Evolutionary conservation across 2,888 invertebrate genomes (phyloP).

Genomic region (Halictus ligatus): DNA sequence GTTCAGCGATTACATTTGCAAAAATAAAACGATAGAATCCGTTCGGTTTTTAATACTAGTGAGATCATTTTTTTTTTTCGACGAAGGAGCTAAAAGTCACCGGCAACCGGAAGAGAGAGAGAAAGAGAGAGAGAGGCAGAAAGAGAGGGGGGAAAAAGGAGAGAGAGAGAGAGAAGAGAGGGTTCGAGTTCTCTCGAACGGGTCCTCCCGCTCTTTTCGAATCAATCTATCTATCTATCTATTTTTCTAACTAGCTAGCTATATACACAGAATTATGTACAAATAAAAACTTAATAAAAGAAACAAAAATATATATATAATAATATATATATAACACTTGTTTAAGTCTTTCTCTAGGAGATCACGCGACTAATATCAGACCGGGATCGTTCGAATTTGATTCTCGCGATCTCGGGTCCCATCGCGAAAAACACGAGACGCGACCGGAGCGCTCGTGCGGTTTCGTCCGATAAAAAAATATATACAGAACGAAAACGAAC

Average conservation of each 20-base stretch:
- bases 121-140: not conserved
- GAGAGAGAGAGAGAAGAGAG: not conserved
- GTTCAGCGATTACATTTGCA: slow-evolving; percentile 57
- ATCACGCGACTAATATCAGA: slow-evolving; percentile 54
- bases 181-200: not conserved
- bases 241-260: not conserved
- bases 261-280: not conserved
- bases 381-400: slow-evolving; percentile 33
- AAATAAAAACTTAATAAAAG: slow-evolving; percentile 24
- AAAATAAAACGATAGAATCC: slow-evolving; percentile 23
- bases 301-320: slow-evolving; percentile 16
- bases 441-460: slow-evolving; percentile 26
- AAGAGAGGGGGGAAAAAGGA: not conserved
- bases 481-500: not conserved
- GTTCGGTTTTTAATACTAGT: slow-evolving; percentile 77
- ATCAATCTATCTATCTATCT: not conserved
- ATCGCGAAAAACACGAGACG: slow-evolving; percentile 24
- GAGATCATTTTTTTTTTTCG: slow-evolving; percentile 78
- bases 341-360: slow-evolving; percentile 68
- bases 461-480: slow-evolving; percentile 20
- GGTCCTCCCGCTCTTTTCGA: not conserved
- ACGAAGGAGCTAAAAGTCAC: slow-evolving; percentile 65
- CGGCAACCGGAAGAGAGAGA: slow-evolving; percentile 47
- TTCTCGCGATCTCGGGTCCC: slow-evolving; percentile 33
- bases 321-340: slow-evolving; percentile 32